Evolutionary conservation across 2,888 invertebrate species (phyloP).

Genomic region (Hemistola chrysoprasaria): DNA sequence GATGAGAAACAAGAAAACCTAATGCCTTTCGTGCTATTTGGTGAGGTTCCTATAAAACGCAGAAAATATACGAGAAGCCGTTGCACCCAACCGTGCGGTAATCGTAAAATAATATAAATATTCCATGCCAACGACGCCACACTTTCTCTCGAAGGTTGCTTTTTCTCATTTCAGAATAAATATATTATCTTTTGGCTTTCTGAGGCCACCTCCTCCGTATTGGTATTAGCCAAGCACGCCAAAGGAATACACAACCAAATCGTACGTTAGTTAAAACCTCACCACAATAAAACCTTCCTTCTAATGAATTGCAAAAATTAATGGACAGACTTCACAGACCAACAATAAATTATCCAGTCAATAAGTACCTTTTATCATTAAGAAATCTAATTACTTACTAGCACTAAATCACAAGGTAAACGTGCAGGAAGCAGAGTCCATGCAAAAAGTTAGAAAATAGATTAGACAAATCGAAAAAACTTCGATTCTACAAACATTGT

Average conservation of each 20-base stretch:
- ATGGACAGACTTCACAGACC: no score
- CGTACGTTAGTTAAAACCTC: slow-evolving; percentile 14
- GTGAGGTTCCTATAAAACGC: slow-evolving; percentile 3
- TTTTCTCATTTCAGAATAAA: slow-evolving; percentile 9
- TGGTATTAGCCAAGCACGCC: slow-evolving; percentile 3
- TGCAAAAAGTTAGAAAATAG: slow-evolving; percentile 30
- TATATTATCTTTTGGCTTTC: slow-evolving; percentile 4
- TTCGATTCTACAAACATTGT: slow-evolving; percentile 52
- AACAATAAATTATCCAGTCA: no score
- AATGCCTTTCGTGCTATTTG: slow-evolving; percentile 6
- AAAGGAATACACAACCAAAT: slow-evolving; percentile 12
- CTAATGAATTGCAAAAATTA: background rate
- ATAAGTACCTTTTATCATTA: background rate
- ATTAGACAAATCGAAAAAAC: slow-evolving; percentile 34
- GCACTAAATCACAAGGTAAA: slow-evolving; percentile 19
- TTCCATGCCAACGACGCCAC: slow-evolving; percentile 8
- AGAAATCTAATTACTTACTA: slow-evolving; percentile 17
- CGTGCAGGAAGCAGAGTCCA: slow-evolving; percentile 26
- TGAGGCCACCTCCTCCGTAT: slow-evolving; percentile 2
- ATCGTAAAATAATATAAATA: slow-evolving; percentile 20
- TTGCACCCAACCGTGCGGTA: slow-evolving; percentile 8
- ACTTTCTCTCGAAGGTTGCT: slow-evolving; percentile 2
- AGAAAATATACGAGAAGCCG: slow-evolving; percentile 8
- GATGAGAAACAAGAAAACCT: no score
- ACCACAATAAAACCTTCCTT: slow-evolving; percentile 13